Evolutionary conservation across 2,888 invertebrate genomes (phyloP).

Genomic region (Mactromeris polynyma): DNA sequence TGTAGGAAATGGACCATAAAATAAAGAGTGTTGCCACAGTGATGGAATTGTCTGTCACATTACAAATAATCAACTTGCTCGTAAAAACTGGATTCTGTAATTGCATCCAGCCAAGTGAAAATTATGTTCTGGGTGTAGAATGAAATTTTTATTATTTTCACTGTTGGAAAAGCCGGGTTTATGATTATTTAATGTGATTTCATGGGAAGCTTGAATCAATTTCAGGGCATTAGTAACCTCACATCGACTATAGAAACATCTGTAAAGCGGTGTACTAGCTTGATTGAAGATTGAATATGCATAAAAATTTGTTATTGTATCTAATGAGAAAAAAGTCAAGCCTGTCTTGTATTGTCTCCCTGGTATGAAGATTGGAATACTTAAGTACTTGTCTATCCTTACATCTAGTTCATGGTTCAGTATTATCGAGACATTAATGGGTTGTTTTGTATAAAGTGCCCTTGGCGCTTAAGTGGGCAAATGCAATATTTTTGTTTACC

Average conservation of each 20-base stretch:
- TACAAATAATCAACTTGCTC: slow-evolving; percentile 5
- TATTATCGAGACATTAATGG: no score
- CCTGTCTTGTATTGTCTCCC: no score
- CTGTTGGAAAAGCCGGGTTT: background rate
- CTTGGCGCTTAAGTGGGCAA: no score
- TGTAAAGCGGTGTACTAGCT: background rate
- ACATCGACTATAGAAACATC: background rate
- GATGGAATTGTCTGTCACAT: background rate
- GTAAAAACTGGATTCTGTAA: slow-evolving; percentile 3
- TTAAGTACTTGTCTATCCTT: no score
- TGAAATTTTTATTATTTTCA: background rate
- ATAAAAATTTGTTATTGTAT: no score
- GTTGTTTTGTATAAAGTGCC: no score
- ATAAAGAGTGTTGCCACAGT: background rate
- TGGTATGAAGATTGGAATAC: no score
- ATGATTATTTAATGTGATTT: slow-evolving; percentile 13
- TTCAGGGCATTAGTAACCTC: slow-evolving; percentile 11
- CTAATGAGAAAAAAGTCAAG: no score
- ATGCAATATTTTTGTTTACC: no score
- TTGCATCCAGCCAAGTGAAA: background rate
- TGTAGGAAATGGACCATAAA: slow-evolving; percentile 40
- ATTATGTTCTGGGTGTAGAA: background rate
- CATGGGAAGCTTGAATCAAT: slow-evolving; percentile 2
- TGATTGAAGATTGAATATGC: background rate
- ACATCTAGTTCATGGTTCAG: no score